Evolutionary conservation across 2,113 vertebrate species (phyloP).

Genomic region (Nerophis lumbriciformis): DNA sequence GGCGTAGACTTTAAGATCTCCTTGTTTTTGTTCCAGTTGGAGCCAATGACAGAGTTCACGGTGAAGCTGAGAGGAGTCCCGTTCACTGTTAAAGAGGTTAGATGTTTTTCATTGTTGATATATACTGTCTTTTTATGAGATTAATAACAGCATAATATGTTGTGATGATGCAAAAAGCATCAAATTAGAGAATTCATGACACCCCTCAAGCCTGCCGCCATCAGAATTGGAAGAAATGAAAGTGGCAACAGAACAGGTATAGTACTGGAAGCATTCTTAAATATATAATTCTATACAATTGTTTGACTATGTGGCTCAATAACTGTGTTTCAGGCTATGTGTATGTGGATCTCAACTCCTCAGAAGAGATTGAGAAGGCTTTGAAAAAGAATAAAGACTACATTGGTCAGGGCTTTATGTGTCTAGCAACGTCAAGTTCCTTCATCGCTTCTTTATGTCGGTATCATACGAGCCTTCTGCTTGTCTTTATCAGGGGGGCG

Average conservation of each 20-base stretch:
- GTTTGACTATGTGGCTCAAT: not conserved
- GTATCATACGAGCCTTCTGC: not conserved
- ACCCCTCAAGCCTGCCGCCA: constrained; percentile 82
- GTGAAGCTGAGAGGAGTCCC: constrained; percentile 87
- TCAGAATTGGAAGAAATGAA: constrained; percentile 78
- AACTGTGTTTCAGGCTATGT: constrained; percentile 78
- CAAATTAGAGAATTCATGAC: constrained; percentile 86
- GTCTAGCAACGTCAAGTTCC: not conserved
- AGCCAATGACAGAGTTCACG: constrained; percentile 73
- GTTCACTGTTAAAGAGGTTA: constrained; percentile 82
- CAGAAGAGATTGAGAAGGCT: constrained; percentile 82
- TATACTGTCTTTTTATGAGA: not conserved
- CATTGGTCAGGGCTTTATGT: constrained; percentile 75
- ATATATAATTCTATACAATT: too few relatives aligned
- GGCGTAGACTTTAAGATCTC: not conserved
- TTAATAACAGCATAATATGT: not conserved
- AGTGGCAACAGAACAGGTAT: constrained; percentile 83
- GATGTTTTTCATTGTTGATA: not conserved
- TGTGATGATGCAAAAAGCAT: constrained; percentile 66
- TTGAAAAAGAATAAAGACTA: constrained; percentile 87
- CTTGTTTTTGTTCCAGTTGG: constrained; percentile 42
- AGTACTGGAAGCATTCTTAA: not conserved
- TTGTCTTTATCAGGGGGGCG: constrained; percentile 74
- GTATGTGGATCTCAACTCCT: constrained; percentile 85
- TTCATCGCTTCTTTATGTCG: not conserved